These are phyloP conservation scores for Cyrtorhinus lividipennis DNA, from an alignment of 1,140 invertebrate species.

Conservation along the genomic window DNA sequence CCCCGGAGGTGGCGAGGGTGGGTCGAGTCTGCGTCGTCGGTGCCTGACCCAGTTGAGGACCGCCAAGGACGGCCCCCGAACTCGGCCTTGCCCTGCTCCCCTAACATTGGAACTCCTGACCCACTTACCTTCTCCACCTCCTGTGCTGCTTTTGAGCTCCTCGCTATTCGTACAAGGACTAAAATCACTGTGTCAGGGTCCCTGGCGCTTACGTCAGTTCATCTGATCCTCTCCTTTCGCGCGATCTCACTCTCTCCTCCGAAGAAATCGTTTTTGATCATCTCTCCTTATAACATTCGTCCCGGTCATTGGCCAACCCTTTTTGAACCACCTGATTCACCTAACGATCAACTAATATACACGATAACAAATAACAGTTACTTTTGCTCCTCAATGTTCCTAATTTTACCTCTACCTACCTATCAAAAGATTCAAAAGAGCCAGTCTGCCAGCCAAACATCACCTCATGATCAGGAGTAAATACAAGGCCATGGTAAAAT, in stretches of 20 bases:
- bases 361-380: too few species aligned
- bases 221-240: neutral
- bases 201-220: neutral
- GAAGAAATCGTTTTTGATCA: too few species aligned
- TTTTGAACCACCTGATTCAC: too few species aligned
- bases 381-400: too few species aligned
- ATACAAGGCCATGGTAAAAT: too few species aligned
- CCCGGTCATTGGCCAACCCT: too few species aligned
- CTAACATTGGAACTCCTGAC: constrained; percentile 20
- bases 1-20: neutral
- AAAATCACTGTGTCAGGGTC: constrained; percentile 10
- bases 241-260: neutral
- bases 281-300: too few species aligned
- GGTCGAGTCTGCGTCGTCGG: neutral
- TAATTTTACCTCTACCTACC: too few species aligned
- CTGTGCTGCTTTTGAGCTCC: neutral
- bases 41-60: neutral
- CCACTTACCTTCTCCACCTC: constrained; percentile 6
- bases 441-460: too few species aligned
- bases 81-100: neutral
- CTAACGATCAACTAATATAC: too few species aligned
- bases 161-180: constrained; percentile 5
- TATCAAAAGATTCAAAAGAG: too few species aligned
- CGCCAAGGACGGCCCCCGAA: neutral
- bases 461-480: too few species aligned